Percentiles rank a stretch among this genome's conserved stretches.
Conservation (phyloP, 2,113 vertebrate species). For the Sorex araneus region DNA sequence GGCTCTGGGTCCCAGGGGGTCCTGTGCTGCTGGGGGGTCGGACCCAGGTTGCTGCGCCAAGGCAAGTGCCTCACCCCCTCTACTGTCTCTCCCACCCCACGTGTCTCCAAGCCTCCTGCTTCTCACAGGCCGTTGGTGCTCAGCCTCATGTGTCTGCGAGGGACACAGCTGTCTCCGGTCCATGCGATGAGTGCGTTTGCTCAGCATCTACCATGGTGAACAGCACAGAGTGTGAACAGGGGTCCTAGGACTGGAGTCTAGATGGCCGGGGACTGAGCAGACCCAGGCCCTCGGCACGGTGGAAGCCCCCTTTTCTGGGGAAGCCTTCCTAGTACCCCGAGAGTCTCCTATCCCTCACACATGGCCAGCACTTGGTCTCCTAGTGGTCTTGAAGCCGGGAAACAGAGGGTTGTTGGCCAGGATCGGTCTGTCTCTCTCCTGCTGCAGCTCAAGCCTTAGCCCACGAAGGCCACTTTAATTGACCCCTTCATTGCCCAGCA, state of each 20-base stretch:
- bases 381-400: accelerated
- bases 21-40: neutral
- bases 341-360: neutral
- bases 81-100: neutral
- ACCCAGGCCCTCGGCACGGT: neutral
- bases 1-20: too few relatives aligned
- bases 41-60: neutral
- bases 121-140: neutral
- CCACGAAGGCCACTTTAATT: neutral
- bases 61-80: neutral
- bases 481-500: neutral
- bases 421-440: neutral
- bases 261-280: neutral
- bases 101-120: too few relatives aligned
- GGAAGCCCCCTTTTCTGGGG: neutral
- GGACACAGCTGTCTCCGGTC: neutral
- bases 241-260: too few relatives aligned
- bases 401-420: neutral
- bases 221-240: neutral
- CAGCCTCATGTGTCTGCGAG: neutral
- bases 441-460: neutral
- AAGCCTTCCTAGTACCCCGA: neutral
- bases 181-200: neutral
- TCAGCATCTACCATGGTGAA: neutral
- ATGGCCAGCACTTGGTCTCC: neutral